A percentile compares a stretch with the other conserved stretches of the same genome.
These are phyloP conservation scores for Temnothorax rugatulus DNA, from an alignment of 2,888 invertebrate genomes.

Conservation along the genomic window DNA sequence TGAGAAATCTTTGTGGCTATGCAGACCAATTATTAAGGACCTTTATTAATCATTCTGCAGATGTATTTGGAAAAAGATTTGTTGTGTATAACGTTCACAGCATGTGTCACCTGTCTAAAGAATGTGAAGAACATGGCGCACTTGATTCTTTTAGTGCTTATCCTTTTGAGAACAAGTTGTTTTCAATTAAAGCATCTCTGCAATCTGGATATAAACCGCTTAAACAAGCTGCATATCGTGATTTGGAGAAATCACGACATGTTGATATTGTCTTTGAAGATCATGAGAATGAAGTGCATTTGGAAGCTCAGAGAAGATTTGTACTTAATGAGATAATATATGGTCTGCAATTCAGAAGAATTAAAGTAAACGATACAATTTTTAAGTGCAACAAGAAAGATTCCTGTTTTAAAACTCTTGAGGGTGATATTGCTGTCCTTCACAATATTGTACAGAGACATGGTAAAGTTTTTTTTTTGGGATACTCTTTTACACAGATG, in stretches of 20 bases:
- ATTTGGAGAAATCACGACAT: constrained; percentile 6
- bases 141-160: constrained; percentile 17
- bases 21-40: constrained; percentile 17
- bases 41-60: constrained; percentile 31
- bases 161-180: constrained; percentile 26
- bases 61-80: constrained; percentile 27
- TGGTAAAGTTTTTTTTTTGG: not conserved
- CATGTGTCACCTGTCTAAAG: not conserved
- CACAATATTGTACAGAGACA: constrained; percentile 8
- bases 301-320: not conserved
- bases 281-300: constrained; percentile 10
- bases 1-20: constrained; percentile 5
- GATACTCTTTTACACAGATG: not conserved
- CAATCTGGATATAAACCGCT: constrained; percentile 29
- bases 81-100: constrained; percentile 26
- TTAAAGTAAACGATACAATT: constrained; percentile 2
- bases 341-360: constrained; percentile 4
- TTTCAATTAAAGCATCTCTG: constrained; percentile 5
- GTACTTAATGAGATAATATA: constrained; percentile 19
- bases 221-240: constrained; percentile 24
- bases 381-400: constrained; percentile 24
- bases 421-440: not conserved
- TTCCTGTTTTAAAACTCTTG: constrained; percentile 12
- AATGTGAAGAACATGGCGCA: constrained; percentile 19
- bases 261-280: constrained; percentile 12